Evolutionary conservation across 2,113 vertebrate species (phyloP), one percentile per base, ranked within the genome.

Genomic region (Nycticryphes semicollaris): DNA sequence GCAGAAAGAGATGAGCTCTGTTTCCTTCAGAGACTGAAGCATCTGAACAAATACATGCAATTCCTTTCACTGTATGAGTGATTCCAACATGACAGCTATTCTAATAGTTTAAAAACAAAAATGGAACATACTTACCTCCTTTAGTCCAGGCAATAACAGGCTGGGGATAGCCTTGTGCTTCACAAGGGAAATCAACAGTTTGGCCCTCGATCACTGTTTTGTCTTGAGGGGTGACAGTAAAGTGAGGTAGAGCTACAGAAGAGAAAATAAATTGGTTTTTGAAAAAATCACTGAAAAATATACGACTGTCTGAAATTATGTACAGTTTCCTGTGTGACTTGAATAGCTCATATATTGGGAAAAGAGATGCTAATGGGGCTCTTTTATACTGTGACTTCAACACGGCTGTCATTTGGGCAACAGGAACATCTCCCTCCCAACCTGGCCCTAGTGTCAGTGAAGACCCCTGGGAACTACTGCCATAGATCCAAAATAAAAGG

Each of bases 81-180:
- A 87, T 72, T 90, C 23, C 30, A 84, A 68, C 78, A 72, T 6
- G 20, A 66, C 31, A 74, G 50, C 3, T 69, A 54, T n/a, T 43
- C 28, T 24, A 75, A 41, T 41, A 86, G 20, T 35, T 91, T 51
- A 48, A 84, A 92, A 88, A 47, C 47, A 88, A 45, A 75, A 84
- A 19, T 1, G 2, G 54, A 95, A 80, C n/a, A 69, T 3, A 7
- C 27, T 95, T 96, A 99, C 99, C 99, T 91, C 99, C 99, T 73
- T 99, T 99, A 7, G 99, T 99, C 99, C 99, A 99, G 43, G 99
- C 99, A 35, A 99, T 99, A 94, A 99, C 98, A 0, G 99, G 99
- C 76, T 99, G 98, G 0, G 99, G 99, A 93, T 99, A 98, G 19
- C 99, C 99, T 30, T 97, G 98, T 0, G 99, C 99, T 94, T 99